Evolutionary conservation across 2,888 invertebrate genomes (phyloP), one percentile per base, ranked within the genome.

Genomic region (Punctoribates punctum): DNA sequence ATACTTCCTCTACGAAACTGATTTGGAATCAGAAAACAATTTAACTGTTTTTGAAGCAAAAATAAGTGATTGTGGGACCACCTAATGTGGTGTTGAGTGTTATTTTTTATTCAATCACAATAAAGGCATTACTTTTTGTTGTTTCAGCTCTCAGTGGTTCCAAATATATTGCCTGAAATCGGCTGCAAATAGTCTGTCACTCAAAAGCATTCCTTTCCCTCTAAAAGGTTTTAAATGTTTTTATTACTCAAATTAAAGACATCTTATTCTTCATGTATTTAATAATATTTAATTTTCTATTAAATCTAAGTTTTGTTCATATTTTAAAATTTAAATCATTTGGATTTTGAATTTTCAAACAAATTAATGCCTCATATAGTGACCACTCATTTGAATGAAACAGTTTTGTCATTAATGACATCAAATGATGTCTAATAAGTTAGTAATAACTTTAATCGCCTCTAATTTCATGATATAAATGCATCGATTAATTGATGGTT

Each of bases 31-130:
- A 65, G 65, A 65, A 65, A 65, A 65, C 65, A 65, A 65, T 65
- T 65, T 65, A 65, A 65, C 65, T 65, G 34, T 65, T 17, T 23
- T 65, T 65, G 42, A 42, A 42, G 42, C 42, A 42, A 42, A 42
- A 60, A 17, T 17, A 34, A 34, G 65, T 65, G n/a, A 34, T n/a
- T 20, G 25, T 29, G 13, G 38, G 70, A 70, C 70, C 70, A 70
- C 70, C 70, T 70, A 23, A 38, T 70, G 70, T 70, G 70, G 70
- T 70, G 70, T 70, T 70, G 70, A 70, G 42, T 70, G 70, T 70
- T 70, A 34, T 70, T 70, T 42, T 70, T 20, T 38, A 46, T 65
- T 70, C 23, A 38, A 23, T 70, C 70, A 42, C 23, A 70, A 70
- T 29, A 29, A 70, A 42, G 17, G 46, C 70, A 23, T 42, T 29